Evolutionary conservation across 2,888 invertebrate species (phyloP), one percentile per base, ranked within the genome.

Genomic region (Thumatha senex): DNA sequence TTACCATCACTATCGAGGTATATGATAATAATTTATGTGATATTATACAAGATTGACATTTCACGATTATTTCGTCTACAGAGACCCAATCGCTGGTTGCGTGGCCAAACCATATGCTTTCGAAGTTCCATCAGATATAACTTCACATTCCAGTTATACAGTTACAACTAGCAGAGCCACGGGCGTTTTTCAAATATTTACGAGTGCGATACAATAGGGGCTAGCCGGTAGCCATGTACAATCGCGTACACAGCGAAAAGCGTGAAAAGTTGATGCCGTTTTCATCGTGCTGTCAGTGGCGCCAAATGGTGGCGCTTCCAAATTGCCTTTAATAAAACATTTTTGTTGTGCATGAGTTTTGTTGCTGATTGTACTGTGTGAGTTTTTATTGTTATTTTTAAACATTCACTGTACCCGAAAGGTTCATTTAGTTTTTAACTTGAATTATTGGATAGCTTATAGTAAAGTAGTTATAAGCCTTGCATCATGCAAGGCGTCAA

Each of bases 141-240:
- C 34, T 48, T 46, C 36, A 15, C 51, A 53, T 50, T 54, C 51
- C 51, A 54, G 53, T 41, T 39, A 14, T 47, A 56, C 47, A 54
- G 56, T 44, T 30, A 40, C 45, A 18, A 35, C 39, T 36, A 47
- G 44, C 46, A 51, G 41, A 36, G 54, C 56, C 38, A 43, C 47
- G 58, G 63, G 67, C 59, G 58, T 64, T 65, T 73, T 72, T 82
- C 65, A 80, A 82, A 79, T 82, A 81, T 82, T 82, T 75, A 82
- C 74, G 63, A 62, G 58, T 61, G 54, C 67, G 63, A 77, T 78
- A 75, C 73, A 72, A 77, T 76, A 70, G 70, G 61, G 60, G 58
- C 30, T 14, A 39, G 48, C 43, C 38, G 45, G 52, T 46, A 42
- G 43, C 13, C 35, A 48, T 7, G 47, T 51, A 29, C 52, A 46